phyloP scores from a whole-genome alignment of 1,140 invertebrate genomes.

The Delia radicum region DNA sequence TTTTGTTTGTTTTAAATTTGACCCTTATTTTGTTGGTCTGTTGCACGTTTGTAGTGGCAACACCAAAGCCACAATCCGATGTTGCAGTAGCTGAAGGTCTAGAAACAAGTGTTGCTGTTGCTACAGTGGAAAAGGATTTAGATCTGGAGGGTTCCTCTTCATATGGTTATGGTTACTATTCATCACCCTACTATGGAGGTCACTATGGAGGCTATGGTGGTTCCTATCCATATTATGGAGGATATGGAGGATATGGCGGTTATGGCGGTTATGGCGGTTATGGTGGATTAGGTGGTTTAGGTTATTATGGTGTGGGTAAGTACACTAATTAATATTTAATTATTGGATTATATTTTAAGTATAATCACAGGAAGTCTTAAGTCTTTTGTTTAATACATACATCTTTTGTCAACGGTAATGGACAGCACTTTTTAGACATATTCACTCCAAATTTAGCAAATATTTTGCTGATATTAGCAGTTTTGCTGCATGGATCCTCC shows the following conservation, averaged over 20 bases:
- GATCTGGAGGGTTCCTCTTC: conserved; percentile 47
- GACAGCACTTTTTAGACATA: no score
- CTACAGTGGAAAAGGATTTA: conserved; percentile 41
- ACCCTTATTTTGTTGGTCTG: neutral
- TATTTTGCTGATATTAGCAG: no score
- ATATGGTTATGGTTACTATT: conserved; percentile 47
- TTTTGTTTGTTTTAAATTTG: neutral
- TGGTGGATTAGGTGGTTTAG: neutral
- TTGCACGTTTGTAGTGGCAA: conserved; percentile 26
- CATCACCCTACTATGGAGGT: conserved; percentile 43
- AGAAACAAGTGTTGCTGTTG: conserved; percentile 41
- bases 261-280: no score
- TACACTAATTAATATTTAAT: neutral
- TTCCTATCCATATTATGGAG: conserved; percentile 33
- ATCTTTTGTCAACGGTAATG: no score
- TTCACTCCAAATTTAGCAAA: no score
- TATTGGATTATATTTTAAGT: no score
- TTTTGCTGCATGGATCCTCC: no score
- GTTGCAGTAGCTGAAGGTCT: conserved; percentile 31
- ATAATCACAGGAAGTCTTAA: no score
- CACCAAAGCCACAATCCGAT: conserved; percentile 35
- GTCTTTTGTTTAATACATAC: no score
- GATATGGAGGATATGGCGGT: conserved; percentile 29
- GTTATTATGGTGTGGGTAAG: conserved; percentile 27
- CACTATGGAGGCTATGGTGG: conserved; percentile 38